Conservation (phyloP, 92 coral and sea anemone species). For the Palythoa caribaeorum region DNA sequence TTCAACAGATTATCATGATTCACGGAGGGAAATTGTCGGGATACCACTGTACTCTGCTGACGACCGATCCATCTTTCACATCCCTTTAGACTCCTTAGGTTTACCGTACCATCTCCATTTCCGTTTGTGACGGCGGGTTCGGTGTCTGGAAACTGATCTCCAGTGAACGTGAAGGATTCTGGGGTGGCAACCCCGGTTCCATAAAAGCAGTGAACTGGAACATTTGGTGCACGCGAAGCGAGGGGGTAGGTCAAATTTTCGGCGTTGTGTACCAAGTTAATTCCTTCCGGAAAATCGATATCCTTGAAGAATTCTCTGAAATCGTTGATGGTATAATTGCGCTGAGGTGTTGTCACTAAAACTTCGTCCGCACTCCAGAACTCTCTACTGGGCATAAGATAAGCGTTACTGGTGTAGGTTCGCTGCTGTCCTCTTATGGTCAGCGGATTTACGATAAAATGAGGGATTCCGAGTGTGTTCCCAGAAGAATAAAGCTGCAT, state of each 20-base stretch:
- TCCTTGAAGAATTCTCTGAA: conserved; percentile 75
- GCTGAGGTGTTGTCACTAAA: conserved; percentile 73
- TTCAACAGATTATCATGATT: conserved; percentile 74
- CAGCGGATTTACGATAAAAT: conserved; percentile 73
- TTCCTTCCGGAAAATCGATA: conserved; percentile 75
- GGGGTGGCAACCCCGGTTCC: conserved; percentile 74
- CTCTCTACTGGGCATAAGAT: conserved; percentile 82
- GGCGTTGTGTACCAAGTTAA: conserved; percentile 56
- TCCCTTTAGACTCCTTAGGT: conserved; percentile 74
- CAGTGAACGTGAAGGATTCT: conserved; percentile 69
- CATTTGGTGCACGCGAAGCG: conserved; percentile 73
- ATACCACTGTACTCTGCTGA: conserved; percentile 57
- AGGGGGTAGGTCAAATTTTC: conserved; percentile 70
- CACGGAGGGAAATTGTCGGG: conserved; percentile 62
- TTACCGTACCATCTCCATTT: conserved; percentile 87
- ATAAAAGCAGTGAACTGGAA: conserved; percentile 74
- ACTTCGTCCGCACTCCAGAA: conserved; percentile 82
- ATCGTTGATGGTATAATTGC: conserved; percentile 75
- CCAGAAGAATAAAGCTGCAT: conserved; percentile 82
- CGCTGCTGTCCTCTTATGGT: conserved; percentile 81
- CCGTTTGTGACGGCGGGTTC: conserved; percentile 68
- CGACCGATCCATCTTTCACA: conserved; percentile 74
- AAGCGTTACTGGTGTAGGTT: conserved; percentile 73
- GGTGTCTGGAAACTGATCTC: conserved; percentile 82
- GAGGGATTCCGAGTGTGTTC: conserved; percentile 74